Evolutionary conservation across 2,113 vertebrate genomes (phyloP), one percentile per base, ranked within the genome.

Genomic region (Prunella fulvescens): DNA sequence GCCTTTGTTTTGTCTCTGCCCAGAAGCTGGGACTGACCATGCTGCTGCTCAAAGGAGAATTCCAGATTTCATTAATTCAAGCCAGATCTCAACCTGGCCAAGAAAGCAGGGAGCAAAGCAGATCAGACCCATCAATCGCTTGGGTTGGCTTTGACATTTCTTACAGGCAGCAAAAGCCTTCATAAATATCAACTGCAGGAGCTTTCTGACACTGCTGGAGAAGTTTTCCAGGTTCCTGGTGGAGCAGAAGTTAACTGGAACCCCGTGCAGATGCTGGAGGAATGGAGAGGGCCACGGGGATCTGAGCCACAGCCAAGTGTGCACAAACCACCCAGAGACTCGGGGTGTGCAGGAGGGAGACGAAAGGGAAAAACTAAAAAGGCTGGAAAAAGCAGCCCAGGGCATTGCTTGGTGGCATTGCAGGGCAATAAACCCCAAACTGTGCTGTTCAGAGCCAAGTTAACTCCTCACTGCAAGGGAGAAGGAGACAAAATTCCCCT

Each of bases 321-420:
- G 40, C 56, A 76, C 29, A 91, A 96, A 85, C 92, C 87, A 94
- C 85, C 73, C 94, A 51, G 94, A 90, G 71, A 40, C 61, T 60
- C 2, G 0, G 37, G 51, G 53, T 57, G 70, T 69, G 61, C 69
- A 90, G 90, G 84, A 73, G 74, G 51, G 80, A 89, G 35, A 81
- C 3, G 4, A 40, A 85, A 64, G 45, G 1, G 12, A 92, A 42
- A 9, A 66, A 58, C 86, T 56, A 14, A 61, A 65, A 86, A 28
- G 48, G 45, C 40, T 91, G 48, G 78, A 31, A 83, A 91, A 93
- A 56, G n/a, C 73, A 89, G 53, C 37, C 61, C 53, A 67, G 17
- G 51, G 86, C 85, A 71, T 54, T 74, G 16, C 26, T 17, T 20
- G 53, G 81, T 82, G 66, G 48, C 62, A 72, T 0, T 31, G n/a